These are phyloP conservation scores for Coenobita brevimanus DNA, from an alignment of 1,140 invertebrate species.

Conservation along the genomic window DNA sequence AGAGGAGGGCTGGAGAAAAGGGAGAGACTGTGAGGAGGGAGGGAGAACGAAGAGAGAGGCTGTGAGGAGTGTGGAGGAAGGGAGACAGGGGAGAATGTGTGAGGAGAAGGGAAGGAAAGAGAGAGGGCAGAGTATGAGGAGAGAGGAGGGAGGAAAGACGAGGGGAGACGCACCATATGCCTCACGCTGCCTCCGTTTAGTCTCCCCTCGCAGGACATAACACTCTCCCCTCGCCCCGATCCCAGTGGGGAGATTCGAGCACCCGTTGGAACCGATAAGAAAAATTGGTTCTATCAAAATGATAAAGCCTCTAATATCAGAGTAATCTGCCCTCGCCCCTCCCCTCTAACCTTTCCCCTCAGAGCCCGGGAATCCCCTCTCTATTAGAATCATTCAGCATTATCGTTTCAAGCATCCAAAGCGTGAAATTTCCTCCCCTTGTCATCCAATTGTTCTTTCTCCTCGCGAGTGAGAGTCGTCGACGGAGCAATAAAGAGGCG, in stretches of 20 bases:
- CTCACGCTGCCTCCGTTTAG: slow-evolving; percentile 39
- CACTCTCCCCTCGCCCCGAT: slow-evolving; percentile 52
- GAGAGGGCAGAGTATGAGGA: neutral
- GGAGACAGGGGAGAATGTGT: neutral
- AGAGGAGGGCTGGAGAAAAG: no score
- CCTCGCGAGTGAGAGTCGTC: slow-evolving; percentile 14
- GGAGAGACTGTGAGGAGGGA: no score
- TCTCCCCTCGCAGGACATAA: slow-evolving; percentile 49
- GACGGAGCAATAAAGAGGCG: neutral
- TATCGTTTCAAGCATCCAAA: slow-evolving; percentile 64
- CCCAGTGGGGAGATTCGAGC: slow-evolving; percentile 36
- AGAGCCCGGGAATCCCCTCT: slow-evolving; percentile 46
- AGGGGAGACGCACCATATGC: slow-evolving; percentile 38
- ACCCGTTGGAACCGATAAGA: slow-evolving; percentile 60
- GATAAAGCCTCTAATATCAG: slow-evolving; percentile 66
- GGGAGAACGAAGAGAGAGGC: no score
- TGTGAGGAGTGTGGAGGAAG: neutral
- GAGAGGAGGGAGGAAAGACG: neutral
- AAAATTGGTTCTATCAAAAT: slow-evolving; percentile 67
- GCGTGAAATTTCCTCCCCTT: slow-evolving; percentile 64
- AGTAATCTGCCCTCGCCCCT: slow-evolving; percentile 57
- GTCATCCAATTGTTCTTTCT: slow-evolving; percentile 61
- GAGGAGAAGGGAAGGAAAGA: slow-evolving; percentile 18
- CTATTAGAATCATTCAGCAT: slow-evolving; percentile 67
- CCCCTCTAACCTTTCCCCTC: slow-evolving; percentile 18